Conservation (phyloP, 2,113 vertebrate genomes). For the Bubo scandiacus region DNA sequence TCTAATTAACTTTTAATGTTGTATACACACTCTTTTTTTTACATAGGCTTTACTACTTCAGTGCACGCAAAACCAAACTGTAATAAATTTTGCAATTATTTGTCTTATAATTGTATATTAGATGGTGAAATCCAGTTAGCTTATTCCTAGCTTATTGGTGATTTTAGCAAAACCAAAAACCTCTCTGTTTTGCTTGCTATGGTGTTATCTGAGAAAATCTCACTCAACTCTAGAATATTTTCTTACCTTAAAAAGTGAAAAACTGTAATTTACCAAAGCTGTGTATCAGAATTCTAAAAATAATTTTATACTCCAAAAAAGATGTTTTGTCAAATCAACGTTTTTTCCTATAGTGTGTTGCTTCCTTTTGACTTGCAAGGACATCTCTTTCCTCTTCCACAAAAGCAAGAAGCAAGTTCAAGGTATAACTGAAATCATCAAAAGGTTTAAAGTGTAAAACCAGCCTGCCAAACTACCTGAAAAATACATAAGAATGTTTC, state of each 20-base stretch:
- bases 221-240: neutral
- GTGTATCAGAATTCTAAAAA: neutral
- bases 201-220: neutral
- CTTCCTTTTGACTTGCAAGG: neutral
- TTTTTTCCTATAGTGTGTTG: neutral
- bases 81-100: slow-evolving; percentile 1
- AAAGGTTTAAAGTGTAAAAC: neutral
- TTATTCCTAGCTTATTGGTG: neutral
- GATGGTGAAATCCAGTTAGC: neutral
- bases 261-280: neutral
- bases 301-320: neutral
- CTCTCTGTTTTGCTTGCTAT: neutral
- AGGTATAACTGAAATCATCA: neutral
- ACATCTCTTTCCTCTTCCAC: neutral
- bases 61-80: neutral
- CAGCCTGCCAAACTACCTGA: neutral
- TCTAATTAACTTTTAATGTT: slow-evolving; percentile 26
- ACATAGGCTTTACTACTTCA: neutral
- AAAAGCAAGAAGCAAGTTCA: neutral
- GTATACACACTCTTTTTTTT: neutral
- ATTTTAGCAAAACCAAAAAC: neutral
- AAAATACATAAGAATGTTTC: neutral
- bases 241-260: neutral
- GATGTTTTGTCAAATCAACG: neutral
- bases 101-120: neutral